A percentile compares a stretch with the other conserved stretches of the same genome.
These are phyloP conservation scores for Epicampocera succincta DNA, from an alignment of 2,888 invertebrate species.

Conservation along the genomic window DNA sequence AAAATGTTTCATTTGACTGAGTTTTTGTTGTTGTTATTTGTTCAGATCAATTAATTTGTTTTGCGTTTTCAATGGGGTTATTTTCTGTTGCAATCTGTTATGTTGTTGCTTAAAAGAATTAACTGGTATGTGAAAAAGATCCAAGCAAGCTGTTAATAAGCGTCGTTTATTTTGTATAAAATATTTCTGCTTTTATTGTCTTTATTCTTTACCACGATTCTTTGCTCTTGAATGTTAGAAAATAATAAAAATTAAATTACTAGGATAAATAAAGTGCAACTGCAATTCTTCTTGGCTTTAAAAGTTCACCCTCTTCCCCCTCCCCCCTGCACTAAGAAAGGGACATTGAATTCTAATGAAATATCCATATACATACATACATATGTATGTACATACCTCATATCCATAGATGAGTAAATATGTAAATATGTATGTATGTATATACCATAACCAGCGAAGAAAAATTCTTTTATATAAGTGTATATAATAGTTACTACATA, in stretches of 20 bases:
- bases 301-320: too few relatives aligned
- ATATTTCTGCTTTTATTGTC: slow-evolving; percentile 18
- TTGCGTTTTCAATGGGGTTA: slow-evolving; percentile 6
- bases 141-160: not conserved
- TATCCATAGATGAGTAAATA: too few relatives aligned
- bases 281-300: not conserved
- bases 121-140: slow-evolving; percentile 38
- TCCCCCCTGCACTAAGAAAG: too few relatives aligned
- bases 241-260: slow-evolving; percentile 20
- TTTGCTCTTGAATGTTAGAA: slow-evolving; percentile 41
- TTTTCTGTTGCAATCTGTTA: slow-evolving; percentile 42
- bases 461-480: not conserved
- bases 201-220: slow-evolving; percentile 34
- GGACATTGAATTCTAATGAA: too few relatives aligned
- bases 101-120: slow-evolving; percentile 28
- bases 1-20: too few relatives aligned
- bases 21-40: not conserved
- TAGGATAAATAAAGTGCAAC: slow-evolving; percentile 10
- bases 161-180: not conserved
- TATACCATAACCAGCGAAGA: too few relatives aligned
- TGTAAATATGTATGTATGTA: too few relatives aligned
- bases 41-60: slow-evolving; percentile 41
- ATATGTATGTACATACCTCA: too few relatives aligned
- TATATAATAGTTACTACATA: slow-evolving; percentile 9
- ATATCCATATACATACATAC: too few relatives aligned